A percentile compares a stretch with the other conserved stretches of the same genome.
phyloP scores from a whole-genome alignment of 2,113 vertebrate genomes.

The Phoxinus phoxinus region DNA sequence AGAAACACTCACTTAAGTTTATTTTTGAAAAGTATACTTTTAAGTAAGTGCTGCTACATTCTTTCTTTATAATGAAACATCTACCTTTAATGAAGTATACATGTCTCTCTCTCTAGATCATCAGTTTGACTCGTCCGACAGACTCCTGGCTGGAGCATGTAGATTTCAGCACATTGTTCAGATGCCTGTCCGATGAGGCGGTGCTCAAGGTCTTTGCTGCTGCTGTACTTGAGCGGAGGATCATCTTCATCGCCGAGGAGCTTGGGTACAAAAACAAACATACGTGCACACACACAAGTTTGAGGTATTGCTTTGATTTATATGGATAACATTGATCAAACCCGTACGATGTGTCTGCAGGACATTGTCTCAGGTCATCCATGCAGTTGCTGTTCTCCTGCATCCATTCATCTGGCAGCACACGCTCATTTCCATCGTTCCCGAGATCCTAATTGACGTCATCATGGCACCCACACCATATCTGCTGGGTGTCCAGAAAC shows the following conservation, averaged over 20 bases:
- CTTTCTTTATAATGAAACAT: not conserved
- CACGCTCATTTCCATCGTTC: constrained; percentile 94
- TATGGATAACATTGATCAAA: not conserved
- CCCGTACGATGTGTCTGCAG: constrained; percentile 65
- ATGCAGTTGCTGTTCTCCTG: constrained; percentile 89
- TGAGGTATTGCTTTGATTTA: not conserved
- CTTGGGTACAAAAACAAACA: constrained; percentile 79
- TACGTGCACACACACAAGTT: not conserved
- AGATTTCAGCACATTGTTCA: constrained; percentile 84
- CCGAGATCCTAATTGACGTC: constrained; percentile 87
- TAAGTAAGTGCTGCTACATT: no score
- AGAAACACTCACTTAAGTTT: no score
- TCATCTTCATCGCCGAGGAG: constrained; percentile 90
- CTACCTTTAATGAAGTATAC: not conserved
- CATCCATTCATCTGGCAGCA: constrained; percentile 97
- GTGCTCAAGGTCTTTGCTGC: constrained; percentile 90
- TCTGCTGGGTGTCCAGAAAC: constrained; percentile 90
- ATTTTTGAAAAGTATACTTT: no score
- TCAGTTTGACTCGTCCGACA: constrained; percentile 87
- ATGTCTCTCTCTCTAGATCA: constrained; percentile 76
- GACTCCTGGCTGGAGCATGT: constrained; percentile 94
- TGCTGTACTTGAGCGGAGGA: constrained; percentile 85
- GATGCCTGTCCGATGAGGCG: constrained; percentile 80
- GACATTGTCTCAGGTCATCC: constrained; percentile 90
- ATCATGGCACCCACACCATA: constrained; percentile 95